Evolutionary conservation across 2,888 invertebrate genomes (phyloP), one percentile per base, ranked within the genome.

Genomic region (Acrocera orbiculus): DNA sequence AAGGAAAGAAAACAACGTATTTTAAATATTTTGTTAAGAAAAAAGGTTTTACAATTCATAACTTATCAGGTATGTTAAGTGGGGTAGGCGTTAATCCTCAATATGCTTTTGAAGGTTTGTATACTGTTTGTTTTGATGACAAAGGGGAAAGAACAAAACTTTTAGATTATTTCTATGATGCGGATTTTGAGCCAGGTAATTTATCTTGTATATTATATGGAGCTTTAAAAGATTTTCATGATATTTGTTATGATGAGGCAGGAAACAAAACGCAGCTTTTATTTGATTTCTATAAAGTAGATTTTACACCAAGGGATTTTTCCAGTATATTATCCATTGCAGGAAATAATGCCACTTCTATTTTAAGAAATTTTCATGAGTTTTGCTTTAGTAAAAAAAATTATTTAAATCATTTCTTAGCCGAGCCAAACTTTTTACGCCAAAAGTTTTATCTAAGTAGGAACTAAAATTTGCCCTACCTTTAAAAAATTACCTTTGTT

Each of bases 191-290:
- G 9, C 22, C 22, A 22, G 44, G 23, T 19, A 42, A 48, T 28
- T 46, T 51, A 42, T 47, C 44, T 42, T 40, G 40, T 16, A 50
- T 51, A 44, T 42, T 50, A 39, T 47, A 49, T 36, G 50, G 46
- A 38, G 47, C 45, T 47, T 44, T 52, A 31, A 46, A 46, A 44
- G 36, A 49, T 34, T 47, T 48, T 42, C 44, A 48, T 36, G 36
- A 44, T 41, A 34, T 47, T 46, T 50, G 48, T 44, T 47, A 49
- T 47, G 48, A 49, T 46, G 41, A 43, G 27, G 28, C 29, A 42
- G 52, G 49, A 44, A 48, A 46, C 37, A 40, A 39, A 44, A 49
- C 48, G 32, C 43, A 47, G 39, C 37, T 47, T 46, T 50, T 52
- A 43, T 37, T 22, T 44, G 47, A 46, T 37, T 46, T 48, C 30